Percentiles rank a stretch among this genome's conserved stretches.
Evolutionary conservation across 2,113 vertebrate species (phyloP).

Genomic region (Amazona guildingii): DNA sequence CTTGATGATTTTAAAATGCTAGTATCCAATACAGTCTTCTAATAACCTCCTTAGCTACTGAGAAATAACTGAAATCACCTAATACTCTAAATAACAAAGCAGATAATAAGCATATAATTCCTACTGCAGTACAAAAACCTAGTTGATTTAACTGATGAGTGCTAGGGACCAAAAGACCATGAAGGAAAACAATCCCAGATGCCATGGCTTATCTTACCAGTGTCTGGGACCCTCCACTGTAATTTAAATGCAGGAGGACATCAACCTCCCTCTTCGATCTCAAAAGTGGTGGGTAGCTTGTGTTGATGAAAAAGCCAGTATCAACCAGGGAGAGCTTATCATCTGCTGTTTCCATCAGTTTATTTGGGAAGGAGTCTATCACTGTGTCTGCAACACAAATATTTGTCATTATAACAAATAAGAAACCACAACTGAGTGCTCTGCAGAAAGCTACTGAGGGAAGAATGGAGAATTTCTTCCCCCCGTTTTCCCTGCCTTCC

Average conservation of each 20-base stretch:
- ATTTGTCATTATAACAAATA: background rate
- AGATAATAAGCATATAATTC: background rate
- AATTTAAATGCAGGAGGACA: slow-evolving; percentile 74
- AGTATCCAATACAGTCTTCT: background rate
- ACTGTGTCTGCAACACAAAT: slow-evolving; percentile 67
- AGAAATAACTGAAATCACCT: background rate
- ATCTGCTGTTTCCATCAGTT: slow-evolving; percentile 72
- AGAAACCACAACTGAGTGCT: background rate
- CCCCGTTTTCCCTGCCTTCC: background rate
- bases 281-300: slow-evolving; percentile 76
- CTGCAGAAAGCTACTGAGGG: background rate
- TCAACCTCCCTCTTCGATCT: slow-evolving; percentile 69
- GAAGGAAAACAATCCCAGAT: background rate
- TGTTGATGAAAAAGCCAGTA: slow-evolving; percentile 78
- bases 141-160: background rate
- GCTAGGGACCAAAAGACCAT: background rate
- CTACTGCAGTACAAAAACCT: background rate
- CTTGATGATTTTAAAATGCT: background rate
- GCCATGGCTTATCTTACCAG: slow-evolving; percentile 28
- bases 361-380: slow-evolving; percentile 65
- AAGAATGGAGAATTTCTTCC: background rate
- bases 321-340: slow-evolving; percentile 75
- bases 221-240: slow-evolving; percentile 63
- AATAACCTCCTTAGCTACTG: background rate
- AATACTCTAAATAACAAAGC: background rate